Base-by-base conservation (phyloP, 1,140 invertebrate species). In the Meloidogyne floridensis region DNA sequence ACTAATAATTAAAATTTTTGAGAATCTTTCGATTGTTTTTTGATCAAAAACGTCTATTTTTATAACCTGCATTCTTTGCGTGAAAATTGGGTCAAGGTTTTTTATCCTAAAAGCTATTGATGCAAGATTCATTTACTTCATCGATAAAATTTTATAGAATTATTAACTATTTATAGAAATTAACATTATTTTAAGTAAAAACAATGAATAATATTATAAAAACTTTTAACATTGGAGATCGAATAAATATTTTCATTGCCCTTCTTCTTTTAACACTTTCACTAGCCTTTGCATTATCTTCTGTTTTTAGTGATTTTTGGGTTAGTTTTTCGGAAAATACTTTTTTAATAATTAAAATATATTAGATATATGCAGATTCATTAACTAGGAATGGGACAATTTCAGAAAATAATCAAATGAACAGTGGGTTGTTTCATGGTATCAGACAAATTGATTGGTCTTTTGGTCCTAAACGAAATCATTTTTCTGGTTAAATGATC, bases 221-320 rank as follows among this genome's bases (percentile, higher is more conserved):
- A 65, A n/a, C 15, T 65, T 53, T 51, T 56, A 18, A 80, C 80
- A 65, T 82, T 82, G 51, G 77, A 13, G 54, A 79, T 54, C 56
- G 65, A 13, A 2, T 79, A 13, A 20, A 20, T 72, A 72, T 79
- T 69, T 72, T 79, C 20, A 20, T 6, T 79, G 18, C 77, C 20
- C 65, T 79, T 51, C 10, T 79, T 65, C 59, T 79, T 20, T 71
- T 53, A 51, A 42, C 51, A 20, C 18, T 79, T 13, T 79, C 77
- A n/a, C 18, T 79, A 51, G 69, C 77, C n/a, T 56, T 82, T 18
- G 70, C 80, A 47, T 80, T 83, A 71, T 75, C 81, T 47, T 78
- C 85, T 3, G n/a, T 86, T 20, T 47, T 77, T 54, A 85, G 85
- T 43, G 84, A 85, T 71, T 86, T 80, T 76, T 85, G 84, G 84